phyloP scores from a whole-genome alignment of 1,140 invertebrate genomes.

The Caerostris extrusa region DNA sequence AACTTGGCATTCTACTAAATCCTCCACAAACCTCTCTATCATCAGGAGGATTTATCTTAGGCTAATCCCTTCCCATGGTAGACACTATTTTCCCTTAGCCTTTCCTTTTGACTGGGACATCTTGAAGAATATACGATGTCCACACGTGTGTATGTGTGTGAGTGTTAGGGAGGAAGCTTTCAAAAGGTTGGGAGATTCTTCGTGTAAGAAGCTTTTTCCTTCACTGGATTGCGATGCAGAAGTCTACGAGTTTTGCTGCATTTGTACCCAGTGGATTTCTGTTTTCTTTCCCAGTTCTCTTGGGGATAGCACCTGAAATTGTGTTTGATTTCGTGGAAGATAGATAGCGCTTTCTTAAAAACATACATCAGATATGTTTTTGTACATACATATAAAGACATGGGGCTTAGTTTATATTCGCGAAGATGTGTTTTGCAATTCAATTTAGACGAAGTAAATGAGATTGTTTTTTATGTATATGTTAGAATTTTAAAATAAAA shows the following conservation, averaged over 20 bases:
- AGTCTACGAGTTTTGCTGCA: background rate
- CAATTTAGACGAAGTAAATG: too few relatives aligned
- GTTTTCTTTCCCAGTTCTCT: background rate
- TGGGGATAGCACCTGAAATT: background rate
- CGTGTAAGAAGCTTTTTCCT: conserved; percentile 8
- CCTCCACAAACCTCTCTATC: conserved; percentile 55
- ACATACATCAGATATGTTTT: too few relatives aligned
- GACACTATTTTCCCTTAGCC: conserved; percentile 7
- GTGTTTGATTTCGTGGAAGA: background rate
- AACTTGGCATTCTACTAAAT: conserved; percentile 38
- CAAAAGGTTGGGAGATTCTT: background rate
- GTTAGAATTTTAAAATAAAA: too few relatives aligned
- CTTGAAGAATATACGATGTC: conserved; percentile 40
- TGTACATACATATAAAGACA: too few relatives aligned
- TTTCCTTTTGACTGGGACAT: conserved; percentile 46
- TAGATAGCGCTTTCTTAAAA: too few relatives aligned
- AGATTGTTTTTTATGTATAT: too few relatives aligned
- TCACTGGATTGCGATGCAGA: conserved; percentile 1
- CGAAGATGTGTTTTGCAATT: too few relatives aligned
- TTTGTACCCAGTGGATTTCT: background rate
- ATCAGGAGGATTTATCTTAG: conserved; percentile 42
- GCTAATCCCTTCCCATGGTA: conserved; percentile 46
- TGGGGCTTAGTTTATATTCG: too few relatives aligned
- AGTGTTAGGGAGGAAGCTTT: background rate
- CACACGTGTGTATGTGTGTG: background rate